phyloP scores from a whole-genome alignment of 2,113 vertebrate species.

The Neoarius graeffei region DNA sequence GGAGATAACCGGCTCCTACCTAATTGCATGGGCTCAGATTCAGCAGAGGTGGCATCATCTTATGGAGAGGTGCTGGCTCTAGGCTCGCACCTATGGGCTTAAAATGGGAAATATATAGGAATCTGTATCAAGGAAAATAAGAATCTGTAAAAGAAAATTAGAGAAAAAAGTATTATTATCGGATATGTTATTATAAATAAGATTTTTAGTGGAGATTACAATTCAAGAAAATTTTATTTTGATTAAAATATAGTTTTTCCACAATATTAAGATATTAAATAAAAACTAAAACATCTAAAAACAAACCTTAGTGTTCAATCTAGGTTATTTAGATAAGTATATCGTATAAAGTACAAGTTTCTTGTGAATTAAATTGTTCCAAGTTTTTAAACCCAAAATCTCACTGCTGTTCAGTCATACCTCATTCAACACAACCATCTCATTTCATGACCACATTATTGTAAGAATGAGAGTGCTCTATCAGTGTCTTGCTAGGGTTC shows the following conservation, averaged over 20 bases:
- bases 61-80: too few relatives aligned
- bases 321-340: background rate
- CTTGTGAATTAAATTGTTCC: background rate
- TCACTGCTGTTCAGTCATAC: background rate
- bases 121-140: background rate
- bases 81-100: too few relatives aligned
- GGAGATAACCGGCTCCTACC: too few relatives aligned
- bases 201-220: background rate
- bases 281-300: background rate
- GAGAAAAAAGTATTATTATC: background rate
- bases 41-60: too few relatives aligned
- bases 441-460: background rate
- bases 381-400: background rate
- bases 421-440: background rate
- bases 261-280: background rate
- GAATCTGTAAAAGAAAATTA: background rate
- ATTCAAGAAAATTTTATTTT: background rate
- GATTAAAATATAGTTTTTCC: background rate
- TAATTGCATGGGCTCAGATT: too few relatives aligned
- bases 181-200: background rate
- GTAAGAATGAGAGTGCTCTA: background rate
- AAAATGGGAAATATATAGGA: background rate
- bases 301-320: background rate
- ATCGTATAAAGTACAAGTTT: background rate
- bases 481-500: background rate